A percentile compares a stretch with the other conserved stretches of the same genome.
Evolutionary conservation across 2,888 invertebrate species (phyloP).

Genomic region (Drosophila borealis): DNA sequence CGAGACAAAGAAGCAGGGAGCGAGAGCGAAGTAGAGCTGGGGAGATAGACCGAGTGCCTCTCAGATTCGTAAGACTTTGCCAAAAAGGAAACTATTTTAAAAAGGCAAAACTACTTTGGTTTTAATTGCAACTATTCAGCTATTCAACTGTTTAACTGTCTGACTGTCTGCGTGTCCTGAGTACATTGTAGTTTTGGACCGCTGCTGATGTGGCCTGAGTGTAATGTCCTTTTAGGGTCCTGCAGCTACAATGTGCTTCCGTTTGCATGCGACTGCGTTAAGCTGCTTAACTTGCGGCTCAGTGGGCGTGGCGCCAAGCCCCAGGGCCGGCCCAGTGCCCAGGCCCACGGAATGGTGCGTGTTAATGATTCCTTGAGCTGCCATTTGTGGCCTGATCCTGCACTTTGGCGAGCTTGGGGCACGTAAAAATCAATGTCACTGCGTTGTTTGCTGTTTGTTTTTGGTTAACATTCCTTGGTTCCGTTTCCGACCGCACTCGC

Average conservation of each 20-base stretch:
- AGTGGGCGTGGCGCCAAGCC: constrained; percentile 14
- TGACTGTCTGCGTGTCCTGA: constrained; percentile 57
- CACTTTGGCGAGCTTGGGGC: constrained; percentile 31
- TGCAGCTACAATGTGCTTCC: constrained; percentile 65
- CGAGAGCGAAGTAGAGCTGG: background rate
- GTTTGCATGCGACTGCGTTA: constrained; percentile 73
- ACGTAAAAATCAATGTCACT: constrained; percentile 77
- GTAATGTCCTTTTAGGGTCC: constrained; percentile 69
- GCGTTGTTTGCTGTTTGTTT: constrained; percentile 76
- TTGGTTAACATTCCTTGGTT: constrained; percentile 75
- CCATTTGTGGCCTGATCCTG: constrained; percentile 70
- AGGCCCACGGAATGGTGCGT: constrained; percentile 50
- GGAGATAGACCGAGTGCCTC: constrained; percentile 14
- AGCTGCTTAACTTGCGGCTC: constrained; percentile 67
- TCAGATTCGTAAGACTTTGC: constrained; percentile 55
- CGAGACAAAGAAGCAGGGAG: background rate
- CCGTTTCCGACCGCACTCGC: constrained; percentile 54
- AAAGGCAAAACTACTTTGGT: constrained; percentile 78
- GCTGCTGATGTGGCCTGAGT: constrained; percentile 57
- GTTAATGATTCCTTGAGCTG: constrained; percentile 78
- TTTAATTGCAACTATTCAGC: constrained; percentile 74
- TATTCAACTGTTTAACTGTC: constrained; percentile 46
- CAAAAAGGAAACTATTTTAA: constrained; percentile 79
- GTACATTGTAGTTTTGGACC: constrained; percentile 64
- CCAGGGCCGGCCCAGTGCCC: background rate